These are phyloP conservation scores for Cheilosia vulpina DNA, from an alignment of 2,888 invertebrate species.

Conservation along the genomic window DNA sequence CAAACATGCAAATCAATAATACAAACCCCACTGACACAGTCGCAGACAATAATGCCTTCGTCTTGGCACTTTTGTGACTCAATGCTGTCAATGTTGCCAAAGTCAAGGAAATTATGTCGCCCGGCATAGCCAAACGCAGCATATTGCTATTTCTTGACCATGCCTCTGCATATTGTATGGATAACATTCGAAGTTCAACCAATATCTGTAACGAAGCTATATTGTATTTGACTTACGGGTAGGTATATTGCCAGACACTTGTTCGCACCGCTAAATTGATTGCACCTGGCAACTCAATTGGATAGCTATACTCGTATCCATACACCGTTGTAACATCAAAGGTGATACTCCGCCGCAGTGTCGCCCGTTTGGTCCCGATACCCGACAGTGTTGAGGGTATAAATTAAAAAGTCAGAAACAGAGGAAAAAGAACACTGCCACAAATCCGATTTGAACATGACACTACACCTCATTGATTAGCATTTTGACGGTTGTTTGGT, in stretches of 20 bases:
- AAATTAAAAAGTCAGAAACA: constrained; percentile 10
- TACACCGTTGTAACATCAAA: constrained; percentile 57
- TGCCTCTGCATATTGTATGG: constrained; percentile 7
- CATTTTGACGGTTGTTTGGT: constrained; percentile 66
- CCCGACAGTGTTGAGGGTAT: constrained; percentile 33
- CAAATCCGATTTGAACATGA: constrained; percentile 75
- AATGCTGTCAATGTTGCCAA: constrained; percentile 69
- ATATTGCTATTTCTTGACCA: constrained; percentile 29
- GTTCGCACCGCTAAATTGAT: constrained; percentile 29
- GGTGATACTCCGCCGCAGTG: constrained; percentile 7
- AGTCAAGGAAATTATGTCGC: constrained; percentile 51
- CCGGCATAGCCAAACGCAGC: constrained; percentile 8
- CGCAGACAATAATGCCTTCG: not conserved
- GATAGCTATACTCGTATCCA: constrained; percentile 14
- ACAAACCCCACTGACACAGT: constrained; percentile 16
- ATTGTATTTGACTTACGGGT: constrained; percentile 28
- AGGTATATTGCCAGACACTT: constrained; percentile 4
- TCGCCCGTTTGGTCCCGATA: not conserved
- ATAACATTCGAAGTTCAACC: constrained; percentile 29
- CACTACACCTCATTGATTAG: constrained; percentile 73
- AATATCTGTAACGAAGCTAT: constrained; percentile 6
- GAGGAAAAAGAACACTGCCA: constrained; percentile 45
- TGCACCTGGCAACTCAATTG: constrained; percentile 68
- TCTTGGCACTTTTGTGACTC: not conserved
- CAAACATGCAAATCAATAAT: constrained; percentile 18